Evolutionary conservation across 2,113 vertebrate species (phyloP).

Genomic region (Marcusenius ussheri): DNA sequence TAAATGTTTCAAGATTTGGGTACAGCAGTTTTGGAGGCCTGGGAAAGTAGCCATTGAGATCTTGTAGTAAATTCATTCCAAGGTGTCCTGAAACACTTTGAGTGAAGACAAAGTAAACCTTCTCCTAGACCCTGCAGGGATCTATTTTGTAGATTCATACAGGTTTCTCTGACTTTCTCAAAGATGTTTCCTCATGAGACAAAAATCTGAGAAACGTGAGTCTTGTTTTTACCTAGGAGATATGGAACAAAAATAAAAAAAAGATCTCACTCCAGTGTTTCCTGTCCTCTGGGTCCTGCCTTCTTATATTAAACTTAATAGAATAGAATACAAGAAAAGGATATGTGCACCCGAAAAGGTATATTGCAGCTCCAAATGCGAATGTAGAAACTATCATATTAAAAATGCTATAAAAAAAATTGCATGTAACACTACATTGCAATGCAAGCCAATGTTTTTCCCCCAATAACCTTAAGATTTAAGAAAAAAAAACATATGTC

Average conservation of each 20-base stretch:
- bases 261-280: background rate
- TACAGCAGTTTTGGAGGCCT: background rate
- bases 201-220: background rate
- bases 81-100: slow-evolving; percentile 6
- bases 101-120: background rate
- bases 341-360: background rate
- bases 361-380: slow-evolving; percentile 1
- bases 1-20: background rate
- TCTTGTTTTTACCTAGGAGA: slow-evolving; percentile 8
- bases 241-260: background rate
- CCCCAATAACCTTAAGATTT: background rate
- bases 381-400: background rate
- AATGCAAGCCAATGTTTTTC: background rate
- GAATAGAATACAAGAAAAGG: background rate
- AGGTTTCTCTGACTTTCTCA: background rate
- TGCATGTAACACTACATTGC: background rate
- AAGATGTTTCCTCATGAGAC: slow-evolving; percentile 1
- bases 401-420: background rate
- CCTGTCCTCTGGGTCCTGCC: background rate
- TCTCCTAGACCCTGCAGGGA: slow-evolving; percentile 3
- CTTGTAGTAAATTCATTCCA: slow-evolving; percentile 10
- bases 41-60: background rate
- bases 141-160: slow-evolving; percentile 7
- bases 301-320: slow-evolving; percentile 10
- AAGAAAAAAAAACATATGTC: background rate